phyloP scores from a whole-genome alignment of 2,113 vertebrate species.

The Prunella himalayana region DNA sequence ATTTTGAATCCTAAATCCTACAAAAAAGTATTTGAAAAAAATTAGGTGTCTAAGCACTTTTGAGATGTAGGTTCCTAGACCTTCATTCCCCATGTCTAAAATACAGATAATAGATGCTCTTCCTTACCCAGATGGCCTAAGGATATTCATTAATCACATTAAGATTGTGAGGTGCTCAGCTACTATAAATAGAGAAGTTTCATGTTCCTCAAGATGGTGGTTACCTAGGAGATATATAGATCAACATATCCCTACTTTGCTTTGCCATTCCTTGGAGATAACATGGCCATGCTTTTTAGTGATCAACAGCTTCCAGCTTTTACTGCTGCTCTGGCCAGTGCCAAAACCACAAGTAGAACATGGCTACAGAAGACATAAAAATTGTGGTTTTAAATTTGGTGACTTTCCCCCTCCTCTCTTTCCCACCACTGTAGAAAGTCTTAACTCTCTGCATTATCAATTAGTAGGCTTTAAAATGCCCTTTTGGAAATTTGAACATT shows the following conservation, averaged over 20 bases:
- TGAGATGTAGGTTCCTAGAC: not conserved
- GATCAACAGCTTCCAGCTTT: not conserved
- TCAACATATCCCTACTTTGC: not conserved
- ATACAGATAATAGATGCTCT: not conserved
- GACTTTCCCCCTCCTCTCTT: not conserved
- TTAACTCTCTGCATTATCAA: not conserved
- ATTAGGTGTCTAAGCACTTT: not conserved
- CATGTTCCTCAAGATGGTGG: not conserved
- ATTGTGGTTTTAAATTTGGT: not conserved
- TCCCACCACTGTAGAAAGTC: not conserved
- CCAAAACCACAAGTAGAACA: not conserved
- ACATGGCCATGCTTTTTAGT: not conserved
- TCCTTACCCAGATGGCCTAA: slow-evolving; percentile 10
- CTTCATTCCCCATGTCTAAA: not conserved
- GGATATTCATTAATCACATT: slow-evolving; percentile 45
- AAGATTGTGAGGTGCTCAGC: slow-evolving; percentile 18
- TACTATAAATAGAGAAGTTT: not conserved
- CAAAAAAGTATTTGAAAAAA: not conserved
- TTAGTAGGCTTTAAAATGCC: not conserved
- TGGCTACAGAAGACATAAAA: not conserved
- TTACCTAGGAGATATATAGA: slow-evolving; percentile 39
- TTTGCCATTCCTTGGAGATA: not conserved
- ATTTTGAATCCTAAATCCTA: not conserved
- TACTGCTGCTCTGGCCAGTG: not conserved
- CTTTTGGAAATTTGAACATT: not conserved